Evolutionary conservation across 2,113 vertebrate genomes (phyloP).

Genomic region (Haemorhous mexicanus): DNA sequence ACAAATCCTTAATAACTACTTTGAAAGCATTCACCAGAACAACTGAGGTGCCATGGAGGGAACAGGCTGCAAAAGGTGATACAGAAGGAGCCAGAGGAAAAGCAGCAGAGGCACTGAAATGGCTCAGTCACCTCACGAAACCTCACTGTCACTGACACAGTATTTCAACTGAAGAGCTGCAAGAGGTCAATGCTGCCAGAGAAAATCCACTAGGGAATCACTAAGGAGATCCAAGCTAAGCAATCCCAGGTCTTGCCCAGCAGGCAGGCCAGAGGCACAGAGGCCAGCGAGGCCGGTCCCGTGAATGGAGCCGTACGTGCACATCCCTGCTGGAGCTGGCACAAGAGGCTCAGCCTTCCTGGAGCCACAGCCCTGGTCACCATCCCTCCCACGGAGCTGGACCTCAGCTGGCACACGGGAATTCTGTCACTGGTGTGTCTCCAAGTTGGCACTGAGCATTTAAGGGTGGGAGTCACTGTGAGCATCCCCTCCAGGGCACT

Average conservation of each 20-base stretch:
- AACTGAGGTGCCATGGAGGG: not conserved
- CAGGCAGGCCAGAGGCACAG: not conserved
- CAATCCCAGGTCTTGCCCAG: not conserved
- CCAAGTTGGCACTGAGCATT: rapidly evolving
- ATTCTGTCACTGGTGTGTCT: not conserved
- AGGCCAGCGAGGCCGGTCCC: not conserved
- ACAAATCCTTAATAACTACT: not conserved
- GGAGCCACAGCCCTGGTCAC: rapidly evolving
- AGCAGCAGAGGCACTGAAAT: not conserved
- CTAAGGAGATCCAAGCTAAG: not conserved
- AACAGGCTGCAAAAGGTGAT: not conserved
- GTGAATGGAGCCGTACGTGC: rapidly evolving
- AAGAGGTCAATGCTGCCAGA: not conserved
- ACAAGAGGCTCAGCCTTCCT: not conserved
- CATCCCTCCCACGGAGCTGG: rapidly evolving
- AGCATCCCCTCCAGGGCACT: not conserved
- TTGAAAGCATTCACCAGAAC: not conserved
- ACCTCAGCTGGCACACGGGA: not conserved
- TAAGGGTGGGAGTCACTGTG: rapidly evolving
- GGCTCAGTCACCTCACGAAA: not conserved
- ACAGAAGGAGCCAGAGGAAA: not conserved
- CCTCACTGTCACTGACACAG: not conserved
- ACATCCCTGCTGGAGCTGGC: rapidly evolving
- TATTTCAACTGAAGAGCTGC: not conserved
- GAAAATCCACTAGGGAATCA: not conserved